Evolutionary conservation across 2,888 invertebrate genomes (phyloP), one percentile per base, ranked within the genome.

Genomic region (Volucella bombylans): DNA sequence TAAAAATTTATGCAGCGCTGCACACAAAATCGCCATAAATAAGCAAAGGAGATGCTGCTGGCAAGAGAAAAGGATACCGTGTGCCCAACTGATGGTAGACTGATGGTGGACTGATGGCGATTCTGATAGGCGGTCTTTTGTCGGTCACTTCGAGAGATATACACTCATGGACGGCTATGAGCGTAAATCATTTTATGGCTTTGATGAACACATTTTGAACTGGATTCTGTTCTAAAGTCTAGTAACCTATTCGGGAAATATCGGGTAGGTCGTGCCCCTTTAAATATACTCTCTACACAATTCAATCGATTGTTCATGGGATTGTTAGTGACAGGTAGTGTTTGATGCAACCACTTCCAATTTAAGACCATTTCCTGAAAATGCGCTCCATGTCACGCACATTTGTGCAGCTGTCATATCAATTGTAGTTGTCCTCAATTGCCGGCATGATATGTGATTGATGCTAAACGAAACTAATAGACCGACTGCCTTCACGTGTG

Each of bases 381-480:
- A 31, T 31, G 31, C 45, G 50, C 61, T 76, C 12, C 14, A 72
- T 52, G 67, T 80, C 81, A 85, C 76, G 74, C 69, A 71, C 67
- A 52, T 31, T 31, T 31, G 31, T 31, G 31, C 6, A 4, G 31
- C 31, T 79, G 64, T 69, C 73, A 73, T 79, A 76, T 80, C 83
- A 69, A 79, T 80, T 69, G 74, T 57, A 69, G 23, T 10, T 50
- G 18, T 38, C 39, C 15, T 39, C 38, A 15, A n/a, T 8, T 59
- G n/a, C 43, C 52, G 39, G 10, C 47, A 55, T 43, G 72, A 73
- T 76, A 50, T 81, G 81, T 85, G 81, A 81, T 81, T 59, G 68
- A 77, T 81, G 76, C 72, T 85, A 85, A 81, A 85, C 81, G 81
- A 85, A 85, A 85, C 85, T 81, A 85, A 85, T 85, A 85, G 81